A percentile compares a stretch with the other conserved stretches of the same genome.
phyloP scores from a whole-genome alignment of 2,797 vertebrate species.

The Picus viridis region DNA sequence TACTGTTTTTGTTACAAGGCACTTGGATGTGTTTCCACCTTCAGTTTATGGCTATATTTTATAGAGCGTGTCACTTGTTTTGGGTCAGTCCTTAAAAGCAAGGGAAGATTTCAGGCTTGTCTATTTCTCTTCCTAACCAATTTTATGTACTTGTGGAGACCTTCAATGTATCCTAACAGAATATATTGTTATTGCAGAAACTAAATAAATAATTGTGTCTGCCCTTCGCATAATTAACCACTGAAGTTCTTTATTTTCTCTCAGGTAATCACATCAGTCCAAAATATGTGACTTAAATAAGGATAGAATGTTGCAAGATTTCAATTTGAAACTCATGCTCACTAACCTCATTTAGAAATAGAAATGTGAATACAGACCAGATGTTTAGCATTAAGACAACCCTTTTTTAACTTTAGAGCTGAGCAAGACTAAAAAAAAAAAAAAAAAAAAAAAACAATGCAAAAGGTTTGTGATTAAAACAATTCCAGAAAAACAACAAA shows the following conservation, averaged over 20 bases:
- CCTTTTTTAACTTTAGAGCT: background rate
- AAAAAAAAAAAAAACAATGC: background rate
- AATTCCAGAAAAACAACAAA: background rate
- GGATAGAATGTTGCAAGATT: background rate
- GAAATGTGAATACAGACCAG: background rate
- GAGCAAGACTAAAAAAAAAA: background rate
- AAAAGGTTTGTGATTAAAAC: background rate
- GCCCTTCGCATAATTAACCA: background rate
- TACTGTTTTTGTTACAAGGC: background rate
- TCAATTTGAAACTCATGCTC: background rate
- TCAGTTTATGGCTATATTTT: background rate
- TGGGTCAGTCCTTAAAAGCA: background rate
- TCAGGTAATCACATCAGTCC: background rate
- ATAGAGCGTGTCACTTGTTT: background rate
- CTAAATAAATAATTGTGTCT: background rate
- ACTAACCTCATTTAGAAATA: background rate
- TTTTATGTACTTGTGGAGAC: background rate
- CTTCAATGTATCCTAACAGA: background rate
- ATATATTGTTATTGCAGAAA: background rate
- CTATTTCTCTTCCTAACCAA: background rate
- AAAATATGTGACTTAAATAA: background rate
- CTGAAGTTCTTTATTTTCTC: background rate
- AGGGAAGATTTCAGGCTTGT: background rate
- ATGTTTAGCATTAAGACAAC: background rate
- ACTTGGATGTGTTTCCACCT: background rate